Evolutionary conservation across 2,888 invertebrate species (phyloP).

Genomic region (Pseudococcus viburni): DNA sequence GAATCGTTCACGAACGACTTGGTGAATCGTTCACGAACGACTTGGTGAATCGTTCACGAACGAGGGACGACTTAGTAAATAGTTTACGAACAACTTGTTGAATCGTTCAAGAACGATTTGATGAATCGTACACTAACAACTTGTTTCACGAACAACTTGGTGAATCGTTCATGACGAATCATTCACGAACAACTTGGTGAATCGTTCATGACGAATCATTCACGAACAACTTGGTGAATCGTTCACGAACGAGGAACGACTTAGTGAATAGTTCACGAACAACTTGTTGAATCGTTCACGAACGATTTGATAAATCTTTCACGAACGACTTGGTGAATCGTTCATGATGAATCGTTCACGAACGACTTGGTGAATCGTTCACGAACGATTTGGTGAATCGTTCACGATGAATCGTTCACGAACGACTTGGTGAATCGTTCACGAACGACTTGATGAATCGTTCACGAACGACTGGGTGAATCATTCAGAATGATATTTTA

Average conservation of each 20-base stretch:
- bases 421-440: too few species aligned
- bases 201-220: not conserved
- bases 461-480: too few species aligned
- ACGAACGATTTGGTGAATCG: too few species aligned
- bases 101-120: too few species aligned
- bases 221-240: not conserved
- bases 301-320: not conserved
- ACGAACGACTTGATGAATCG: too few species aligned
- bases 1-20: not conserved
- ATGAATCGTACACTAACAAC: not conserved
- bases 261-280: not conserved
- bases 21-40: not conserved
- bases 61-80: too few species aligned
- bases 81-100: not conserved
- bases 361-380: not conserved
- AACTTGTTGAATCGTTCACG: not conserved
- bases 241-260: not conserved
- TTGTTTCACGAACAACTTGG: not conserved
- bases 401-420: too few species aligned
- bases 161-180: not conserved
- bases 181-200: not conserved
- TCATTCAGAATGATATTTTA: too few species aligned
- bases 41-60: not conserved
- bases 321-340: not conserved
- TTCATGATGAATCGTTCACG: not conserved